These are phyloP conservation scores for Bellardia pandia DNA, from an alignment of 2,888 invertebrate species.

Conservation along the genomic window DNA sequence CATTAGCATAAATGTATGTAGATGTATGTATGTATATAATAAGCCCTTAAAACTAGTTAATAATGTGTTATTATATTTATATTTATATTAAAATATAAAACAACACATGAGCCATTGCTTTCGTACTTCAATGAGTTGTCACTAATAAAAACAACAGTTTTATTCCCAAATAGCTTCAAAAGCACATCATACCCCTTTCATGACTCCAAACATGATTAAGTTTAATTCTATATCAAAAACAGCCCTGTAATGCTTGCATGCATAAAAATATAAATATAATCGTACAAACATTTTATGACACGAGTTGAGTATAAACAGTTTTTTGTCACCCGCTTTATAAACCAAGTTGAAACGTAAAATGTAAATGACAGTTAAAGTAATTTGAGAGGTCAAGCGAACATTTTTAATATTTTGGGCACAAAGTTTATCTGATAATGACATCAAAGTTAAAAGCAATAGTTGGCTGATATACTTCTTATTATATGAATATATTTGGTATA, in stretches of 20 bases:
- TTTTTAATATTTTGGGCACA: neutral
- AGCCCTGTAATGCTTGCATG: no score
- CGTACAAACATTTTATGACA: no score
- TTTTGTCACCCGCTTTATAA: no score
- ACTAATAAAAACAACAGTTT: neutral
- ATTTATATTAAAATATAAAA: neutral
- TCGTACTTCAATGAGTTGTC: neutral
- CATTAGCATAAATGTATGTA: no score
- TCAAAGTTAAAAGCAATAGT: neutral
- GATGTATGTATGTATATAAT: no score
- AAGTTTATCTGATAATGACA: conserved; percentile 1
- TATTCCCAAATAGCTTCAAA: neutral
- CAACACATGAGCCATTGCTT: neutral
- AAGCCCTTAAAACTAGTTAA: neutral
- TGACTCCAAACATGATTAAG: neutral
- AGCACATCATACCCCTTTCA: neutral
- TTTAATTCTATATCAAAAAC: no score
- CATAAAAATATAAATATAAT: no score
- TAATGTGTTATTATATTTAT: neutral
- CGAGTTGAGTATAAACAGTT: no score
- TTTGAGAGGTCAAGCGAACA: neutral
- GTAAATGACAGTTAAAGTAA: neutral
- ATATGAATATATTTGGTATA: no score
- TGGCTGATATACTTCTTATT: no score
- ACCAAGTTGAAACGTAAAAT: neutral